Evolutionary conservation across 2,797 vertebrate genomes (phyloP), one percentile per base, ranked within the genome.

Genomic region (Hapalemur alaotrensis): DNA sequence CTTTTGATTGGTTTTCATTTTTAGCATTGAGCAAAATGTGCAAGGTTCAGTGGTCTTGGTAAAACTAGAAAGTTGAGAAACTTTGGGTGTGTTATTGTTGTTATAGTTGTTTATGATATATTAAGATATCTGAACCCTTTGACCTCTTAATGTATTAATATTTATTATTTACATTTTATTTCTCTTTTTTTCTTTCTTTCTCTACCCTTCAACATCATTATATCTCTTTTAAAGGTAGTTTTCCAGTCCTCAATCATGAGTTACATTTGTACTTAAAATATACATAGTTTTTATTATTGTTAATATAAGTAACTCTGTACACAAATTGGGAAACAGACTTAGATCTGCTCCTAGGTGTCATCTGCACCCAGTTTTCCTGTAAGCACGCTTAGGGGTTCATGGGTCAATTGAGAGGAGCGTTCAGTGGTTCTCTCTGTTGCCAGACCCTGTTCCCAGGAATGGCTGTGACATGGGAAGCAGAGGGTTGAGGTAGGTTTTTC

Each of bases 1-100:
- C n/a, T 95, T 86, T 73, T 79, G 46, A 41, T 86, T 52, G n/a
- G 73, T n/a, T 92, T 90, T 93, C 7, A 84, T 93, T 95, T 97
- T 90, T 75, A 65, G 87, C 54, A 28, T 79, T 94, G 80, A 87
- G 50, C 59, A 91, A 65, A 83, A 70, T 70, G 59, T 11, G 15
- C 13, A 92, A 35, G 38, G 28, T 20, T 95, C 72, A 54, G 11
- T 92, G 22, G 15, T 76, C 25, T 48, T 48, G 50, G 43, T 95
- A 89, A 85, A 89, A n/a, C 38, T 72, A 92, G 52, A 93, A 50
- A 85, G 46, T 38, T 70, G 73, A 73, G 70, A 76, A 95, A 75
- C 52, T 87, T 84, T 32, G 43, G 18, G n/a, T 87, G 5, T 63
- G 3, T 69, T 70, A 15, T 46, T 57, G 20, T 75, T 90, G 18